Evolutionary conservation across 2,113 vertebrate genomes (phyloP).

Genomic region (Ellobius talpinus): DNA sequence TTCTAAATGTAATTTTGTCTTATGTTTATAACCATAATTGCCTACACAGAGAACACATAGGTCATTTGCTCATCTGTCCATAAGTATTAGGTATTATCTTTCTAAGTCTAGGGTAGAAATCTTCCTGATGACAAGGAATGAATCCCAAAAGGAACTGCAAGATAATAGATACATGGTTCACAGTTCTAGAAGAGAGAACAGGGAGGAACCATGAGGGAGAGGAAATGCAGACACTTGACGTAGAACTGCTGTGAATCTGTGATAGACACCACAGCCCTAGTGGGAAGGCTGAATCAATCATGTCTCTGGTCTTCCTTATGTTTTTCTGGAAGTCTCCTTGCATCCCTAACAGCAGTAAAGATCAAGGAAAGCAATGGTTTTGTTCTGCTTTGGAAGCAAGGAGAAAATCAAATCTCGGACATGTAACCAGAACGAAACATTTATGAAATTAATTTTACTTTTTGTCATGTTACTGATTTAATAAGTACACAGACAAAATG

Average conservation of each 20-base stretch:
- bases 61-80: not conserved
- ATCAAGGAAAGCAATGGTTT: not conserved
- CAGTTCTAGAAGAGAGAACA: not conserved
- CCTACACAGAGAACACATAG: not conserved
- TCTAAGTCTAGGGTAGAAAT: not conserved
- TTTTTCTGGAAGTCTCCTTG: not conserved
- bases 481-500: not conserved
- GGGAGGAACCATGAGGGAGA: not conserved
- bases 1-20: not conserved
- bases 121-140: not conserved
- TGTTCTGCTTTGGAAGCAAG: not conserved
- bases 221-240: not conserved
- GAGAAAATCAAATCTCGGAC: not conserved
- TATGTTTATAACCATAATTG: not conserved
- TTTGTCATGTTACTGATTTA: not conserved
- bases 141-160: not conserved
- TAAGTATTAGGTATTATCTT: not conserved
- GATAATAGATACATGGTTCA: not conserved
- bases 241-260: not conserved
- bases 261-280: not conserved
- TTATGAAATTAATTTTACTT: not conserved
- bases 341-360: not conserved
- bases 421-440: not conserved
- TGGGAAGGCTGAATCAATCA: not conserved
- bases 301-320: not conserved